phyloP scores from a whole-genome alignment of 2,113 vertebrate genomes.

The Tricholaema leucomelas region DNA sequence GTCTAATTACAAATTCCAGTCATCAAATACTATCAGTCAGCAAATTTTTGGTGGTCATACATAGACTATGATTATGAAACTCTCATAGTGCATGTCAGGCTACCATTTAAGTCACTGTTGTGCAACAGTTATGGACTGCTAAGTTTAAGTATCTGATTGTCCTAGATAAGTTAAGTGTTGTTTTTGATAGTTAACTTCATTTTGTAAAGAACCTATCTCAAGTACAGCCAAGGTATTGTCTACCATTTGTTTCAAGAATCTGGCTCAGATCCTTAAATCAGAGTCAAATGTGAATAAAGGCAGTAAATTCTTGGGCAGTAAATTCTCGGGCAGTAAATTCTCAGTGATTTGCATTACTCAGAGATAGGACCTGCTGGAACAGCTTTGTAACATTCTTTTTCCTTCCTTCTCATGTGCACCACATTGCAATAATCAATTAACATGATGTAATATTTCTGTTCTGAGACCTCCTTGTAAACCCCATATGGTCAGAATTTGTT shows the following conservation, averaged over 20 bases:
- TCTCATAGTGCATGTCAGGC: neutral
- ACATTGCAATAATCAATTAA: constrained; percentile 65
- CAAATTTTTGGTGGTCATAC: neutral
- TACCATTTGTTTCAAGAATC: neutral
- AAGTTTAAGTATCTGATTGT: neutral
- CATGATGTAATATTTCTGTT: constrained; percentile 40
- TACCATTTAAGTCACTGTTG: neutral
- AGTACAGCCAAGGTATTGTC: constrained; percentile 22
- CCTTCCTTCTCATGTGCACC: constrained; percentile 44
- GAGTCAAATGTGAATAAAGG: constrained; percentile 30
- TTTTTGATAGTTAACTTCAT: neutral
- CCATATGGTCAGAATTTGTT: constrained; percentile 56
- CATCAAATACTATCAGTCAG: neutral
- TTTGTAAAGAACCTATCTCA: neutral
- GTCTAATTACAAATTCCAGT: neutral
- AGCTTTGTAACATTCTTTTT: constrained; percentile 46
- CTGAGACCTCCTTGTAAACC: constrained; percentile 41
- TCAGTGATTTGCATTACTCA: constrained; percentile 26
- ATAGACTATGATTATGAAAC: neutral
- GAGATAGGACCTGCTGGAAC: constrained; percentile 15
- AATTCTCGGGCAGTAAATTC: constrained; percentile 47
- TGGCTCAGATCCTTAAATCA: constrained; percentile 37
- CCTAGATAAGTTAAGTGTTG: neutral
- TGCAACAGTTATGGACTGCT: neutral
- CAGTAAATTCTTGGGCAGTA: constrained; percentile 39